Evolutionary conservation across 2,797 vertebrate genomes (phyloP).

Genomic region (Malacoraja senta): DNA sequence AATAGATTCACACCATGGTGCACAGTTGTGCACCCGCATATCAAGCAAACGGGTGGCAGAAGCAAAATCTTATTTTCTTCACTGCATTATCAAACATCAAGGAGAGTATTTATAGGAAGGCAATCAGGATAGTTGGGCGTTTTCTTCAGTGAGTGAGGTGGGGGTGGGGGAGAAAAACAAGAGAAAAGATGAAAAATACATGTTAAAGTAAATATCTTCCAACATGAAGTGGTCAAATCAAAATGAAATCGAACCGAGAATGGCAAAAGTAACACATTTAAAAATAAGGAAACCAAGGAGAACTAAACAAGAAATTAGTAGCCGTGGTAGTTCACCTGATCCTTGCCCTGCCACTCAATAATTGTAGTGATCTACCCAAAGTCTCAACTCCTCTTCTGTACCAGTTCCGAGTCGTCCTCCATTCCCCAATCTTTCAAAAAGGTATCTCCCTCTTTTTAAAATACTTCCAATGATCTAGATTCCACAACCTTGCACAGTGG

Average conservation of each 20-base stretch:
- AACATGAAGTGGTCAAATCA: background rate
- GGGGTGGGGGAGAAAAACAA: background rate
- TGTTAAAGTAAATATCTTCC: background rate
- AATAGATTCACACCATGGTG: background rate
- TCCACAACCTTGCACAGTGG: too few species aligned
- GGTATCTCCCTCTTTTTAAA: too few species aligned
- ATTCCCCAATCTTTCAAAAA: too few species aligned
- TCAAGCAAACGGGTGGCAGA: background rate
- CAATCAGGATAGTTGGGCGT: background rate
- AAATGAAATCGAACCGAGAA: background rate
- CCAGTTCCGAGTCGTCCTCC: too few species aligned
- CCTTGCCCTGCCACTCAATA: too few species aligned
- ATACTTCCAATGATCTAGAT: too few species aligned
- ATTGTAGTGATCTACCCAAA: too few species aligned
- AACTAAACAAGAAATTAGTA: too few species aligned
- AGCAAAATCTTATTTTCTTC: background rate
- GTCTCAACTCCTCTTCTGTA: too few species aligned
- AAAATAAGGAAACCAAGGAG: background rate
- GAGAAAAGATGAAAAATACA: background rate
- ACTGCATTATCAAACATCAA: background rate
- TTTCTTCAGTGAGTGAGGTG: background rate
- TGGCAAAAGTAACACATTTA: background rate
- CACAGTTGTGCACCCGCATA: background rate
- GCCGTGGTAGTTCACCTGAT: too few species aligned
- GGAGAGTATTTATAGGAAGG: background rate